These are phyloP conservation scores for Argentina silus DNA, from an alignment of 2,797 vertebrate species.

Conservation along the genomic window DNA sequence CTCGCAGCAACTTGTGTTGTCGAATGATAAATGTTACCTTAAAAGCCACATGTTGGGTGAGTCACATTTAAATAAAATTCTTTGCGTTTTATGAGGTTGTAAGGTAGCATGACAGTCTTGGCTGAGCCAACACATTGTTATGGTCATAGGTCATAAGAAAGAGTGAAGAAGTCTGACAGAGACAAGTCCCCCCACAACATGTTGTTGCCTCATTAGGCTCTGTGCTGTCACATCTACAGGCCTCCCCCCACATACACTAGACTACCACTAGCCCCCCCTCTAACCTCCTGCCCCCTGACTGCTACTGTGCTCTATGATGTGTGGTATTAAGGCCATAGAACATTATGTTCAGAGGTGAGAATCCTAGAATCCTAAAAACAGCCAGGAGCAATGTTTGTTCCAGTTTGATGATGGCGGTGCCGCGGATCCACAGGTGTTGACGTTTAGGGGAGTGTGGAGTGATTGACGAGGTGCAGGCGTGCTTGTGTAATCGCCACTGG, in stretches of 20 bases:
- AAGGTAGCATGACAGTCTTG: not conserved
- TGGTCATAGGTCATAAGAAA: not conserved
- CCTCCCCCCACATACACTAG: conserved; percentile 3
- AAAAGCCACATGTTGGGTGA: no score
- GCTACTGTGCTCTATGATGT: no score
- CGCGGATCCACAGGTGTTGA: conserved; percentile 34
- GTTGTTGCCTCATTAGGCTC: not conserved
- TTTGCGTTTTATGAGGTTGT: not conserved
- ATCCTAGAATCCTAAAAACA: not conserved
- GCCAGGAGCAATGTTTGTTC: not conserved
- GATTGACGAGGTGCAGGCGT: conserved; percentile 46
- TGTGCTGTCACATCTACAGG: not conserved
- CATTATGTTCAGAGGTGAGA: conserved; percentile 18
- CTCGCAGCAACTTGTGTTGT: not conserved
- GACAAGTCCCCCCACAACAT: not conserved
- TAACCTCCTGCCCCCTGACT: no score
- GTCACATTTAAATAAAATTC: no score
- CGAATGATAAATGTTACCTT: not conserved
- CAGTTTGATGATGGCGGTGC: not conserved
- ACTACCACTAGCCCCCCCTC: not conserved
- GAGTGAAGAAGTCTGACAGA: not conserved
- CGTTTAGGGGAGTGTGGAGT: conserved; percentile 30
- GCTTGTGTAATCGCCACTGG: conserved; percentile 38
- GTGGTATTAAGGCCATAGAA: not conserved
- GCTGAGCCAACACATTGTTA: not conserved